A percentile compares a stretch with the other conserved stretches of the same genome.
These are phyloP conservation scores for Dryas iulia DNA, from an alignment of 1,140 invertebrate genomes.

Conservation along the genomic window DNA sequence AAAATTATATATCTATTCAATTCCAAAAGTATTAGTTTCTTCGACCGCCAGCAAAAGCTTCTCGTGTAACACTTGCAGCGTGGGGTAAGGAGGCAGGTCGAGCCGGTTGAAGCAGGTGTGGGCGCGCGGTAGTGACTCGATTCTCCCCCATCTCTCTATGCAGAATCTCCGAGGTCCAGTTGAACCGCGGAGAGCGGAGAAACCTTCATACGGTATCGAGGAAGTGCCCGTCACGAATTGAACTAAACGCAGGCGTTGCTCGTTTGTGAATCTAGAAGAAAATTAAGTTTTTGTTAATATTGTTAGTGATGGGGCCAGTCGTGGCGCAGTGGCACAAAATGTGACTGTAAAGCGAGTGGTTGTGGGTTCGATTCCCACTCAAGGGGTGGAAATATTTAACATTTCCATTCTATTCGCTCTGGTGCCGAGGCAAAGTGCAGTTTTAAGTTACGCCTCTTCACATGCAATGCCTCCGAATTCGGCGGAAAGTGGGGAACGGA, in stretches of 20 bases:
- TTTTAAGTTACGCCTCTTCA: no score
- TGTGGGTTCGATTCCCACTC: no score
- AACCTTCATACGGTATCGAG: constrained; percentile 98
- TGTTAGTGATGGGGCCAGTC: no score
- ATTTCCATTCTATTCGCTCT: no score
- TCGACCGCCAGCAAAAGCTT: constrained; percentile 97
- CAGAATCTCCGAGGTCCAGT: constrained; percentile 98
- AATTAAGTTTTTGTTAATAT: background rate
- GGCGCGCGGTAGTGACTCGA: constrained; percentile 96
- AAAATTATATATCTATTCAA: constrained; percentile 86
- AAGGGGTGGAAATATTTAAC: no score
- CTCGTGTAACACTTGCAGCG: constrained; percentile 94
- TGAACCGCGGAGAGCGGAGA: constrained; percentile 95
- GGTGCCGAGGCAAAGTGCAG: no score
- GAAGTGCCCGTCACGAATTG: constrained; percentile 99
- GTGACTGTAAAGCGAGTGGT: no score
- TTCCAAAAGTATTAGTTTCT: constrained; percentile 98
- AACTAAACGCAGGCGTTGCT: constrained; percentile 93
- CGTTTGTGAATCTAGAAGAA: constrained; percentile 90
- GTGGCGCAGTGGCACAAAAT: no score
- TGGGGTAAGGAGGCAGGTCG: constrained; percentile 97
- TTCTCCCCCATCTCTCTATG: constrained; percentile 98
- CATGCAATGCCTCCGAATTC: no score
- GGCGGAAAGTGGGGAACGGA: no score
- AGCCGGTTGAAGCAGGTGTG: constrained; percentile 99